phyloP scores from a whole-genome alignment of 2,797 vertebrate species.

The Sphenodon punctatus region DNA sequence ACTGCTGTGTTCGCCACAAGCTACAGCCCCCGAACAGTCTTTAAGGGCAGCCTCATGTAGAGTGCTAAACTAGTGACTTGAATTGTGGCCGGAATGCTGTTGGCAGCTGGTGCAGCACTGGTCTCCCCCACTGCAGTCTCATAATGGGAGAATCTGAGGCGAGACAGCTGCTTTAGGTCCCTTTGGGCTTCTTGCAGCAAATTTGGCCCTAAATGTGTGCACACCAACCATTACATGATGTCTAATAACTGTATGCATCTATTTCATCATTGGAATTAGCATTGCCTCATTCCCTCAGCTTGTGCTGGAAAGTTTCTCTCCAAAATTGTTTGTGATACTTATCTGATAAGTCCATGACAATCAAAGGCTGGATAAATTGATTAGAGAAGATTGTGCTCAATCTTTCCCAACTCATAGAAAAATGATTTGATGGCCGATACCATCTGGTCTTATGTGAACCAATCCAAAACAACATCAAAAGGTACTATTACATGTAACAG shows the following conservation, averaged over 20 bases:
- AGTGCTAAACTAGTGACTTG: too few species aligned
- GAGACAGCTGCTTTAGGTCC: background rate
- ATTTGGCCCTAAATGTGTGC: background rate
- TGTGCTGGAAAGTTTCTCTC: background rate
- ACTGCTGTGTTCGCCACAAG: too few species aligned
- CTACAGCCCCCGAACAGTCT: too few species aligned
- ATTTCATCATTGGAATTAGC: background rate
- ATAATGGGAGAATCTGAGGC: background rate
- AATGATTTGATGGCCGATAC: background rate
- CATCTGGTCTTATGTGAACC: background rate
- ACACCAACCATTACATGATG: background rate
- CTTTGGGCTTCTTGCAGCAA: background rate
- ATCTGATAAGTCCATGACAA: background rate
- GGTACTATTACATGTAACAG: too few species aligned
- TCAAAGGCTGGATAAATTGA: background rate
- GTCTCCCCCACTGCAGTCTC: too few species aligned
- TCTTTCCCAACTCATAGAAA: background rate
- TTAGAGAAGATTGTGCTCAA: background rate
- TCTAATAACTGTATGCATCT: background rate
- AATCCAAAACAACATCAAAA: too few species aligned
- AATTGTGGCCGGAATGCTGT: too few species aligned
- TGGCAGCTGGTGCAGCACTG: too few species aligned
- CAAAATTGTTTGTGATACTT: background rate
- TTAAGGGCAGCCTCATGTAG: too few species aligned
- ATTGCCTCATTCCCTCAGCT: background rate